Evolutionary conservation across 2,888 invertebrate species (phyloP).

Genomic region (Nephrotoma flavescens): DNA sequence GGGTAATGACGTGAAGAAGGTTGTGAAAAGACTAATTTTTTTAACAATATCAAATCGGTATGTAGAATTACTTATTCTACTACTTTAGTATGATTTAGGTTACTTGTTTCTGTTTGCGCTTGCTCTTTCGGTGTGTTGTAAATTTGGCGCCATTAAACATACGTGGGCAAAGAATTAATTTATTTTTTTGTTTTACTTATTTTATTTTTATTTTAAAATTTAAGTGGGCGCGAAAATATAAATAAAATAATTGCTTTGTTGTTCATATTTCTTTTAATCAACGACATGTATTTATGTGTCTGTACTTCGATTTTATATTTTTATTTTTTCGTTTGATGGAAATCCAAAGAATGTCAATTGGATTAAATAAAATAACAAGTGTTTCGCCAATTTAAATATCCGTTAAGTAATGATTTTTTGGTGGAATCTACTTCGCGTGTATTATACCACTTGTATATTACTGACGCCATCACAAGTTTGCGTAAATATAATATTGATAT

Average conservation of each 20-base stretch:
- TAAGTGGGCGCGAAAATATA: background rate
- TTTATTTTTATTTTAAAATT: background rate
- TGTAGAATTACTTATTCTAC: too few relatives aligned
- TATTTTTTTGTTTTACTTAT: background rate
- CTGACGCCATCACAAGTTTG: background rate
- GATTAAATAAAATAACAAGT: background rate
- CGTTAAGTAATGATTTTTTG: background rate
- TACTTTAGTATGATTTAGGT: background rate
- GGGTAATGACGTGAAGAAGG: too few relatives aligned
- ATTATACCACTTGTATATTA: background rate
- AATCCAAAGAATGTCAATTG: background rate
- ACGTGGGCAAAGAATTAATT: background rate
- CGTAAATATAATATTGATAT: background rate
- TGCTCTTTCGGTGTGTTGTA: background rate
- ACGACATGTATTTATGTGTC: background rate
- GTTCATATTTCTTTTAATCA: background rate
- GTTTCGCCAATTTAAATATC: background rate
- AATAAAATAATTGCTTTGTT: background rate
- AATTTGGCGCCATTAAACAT: background rate
- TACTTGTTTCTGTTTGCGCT: background rate
- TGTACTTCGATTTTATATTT: background rate
- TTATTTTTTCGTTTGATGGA: background rate
- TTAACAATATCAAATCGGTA: too few relatives aligned
- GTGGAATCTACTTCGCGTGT: background rate
- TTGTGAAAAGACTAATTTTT: too few relatives aligned